Evolutionary conservation across 2,113 vertebrate species (phyloP).

Genomic region (Odontesthes bonariensis): DNA sequence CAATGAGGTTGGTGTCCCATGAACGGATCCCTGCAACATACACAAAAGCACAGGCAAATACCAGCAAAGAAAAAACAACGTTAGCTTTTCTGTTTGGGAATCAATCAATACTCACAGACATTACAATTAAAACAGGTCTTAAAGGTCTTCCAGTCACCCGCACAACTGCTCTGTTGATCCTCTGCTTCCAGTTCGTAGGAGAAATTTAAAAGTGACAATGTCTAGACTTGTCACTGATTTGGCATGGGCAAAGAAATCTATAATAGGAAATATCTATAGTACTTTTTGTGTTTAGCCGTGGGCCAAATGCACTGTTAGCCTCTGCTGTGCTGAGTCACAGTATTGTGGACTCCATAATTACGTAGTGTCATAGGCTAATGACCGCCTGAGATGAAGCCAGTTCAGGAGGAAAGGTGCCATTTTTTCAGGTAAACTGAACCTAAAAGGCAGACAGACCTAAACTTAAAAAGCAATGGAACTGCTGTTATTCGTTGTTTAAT

Average conservation of each 20-base stretch:
- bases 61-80: background rate
- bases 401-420: no score
- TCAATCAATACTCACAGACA: conserved; percentile 1
- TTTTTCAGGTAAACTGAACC: background rate
- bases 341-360: conserved; percentile 2
- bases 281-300: conserved; percentile 25
- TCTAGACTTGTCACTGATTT: conserved; percentile 36
- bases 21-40: conserved; percentile 91
- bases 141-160: conserved; percentile 10
- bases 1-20: conserved; percentile 95
- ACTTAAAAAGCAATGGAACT: no score
- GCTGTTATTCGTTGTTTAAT: no score
- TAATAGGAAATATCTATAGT: conserved; percentile 75
- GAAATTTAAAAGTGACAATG: conserved; percentile 10
- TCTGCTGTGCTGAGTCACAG: conserved; percentile 62
- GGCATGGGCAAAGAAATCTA: conserved; percentile 62
- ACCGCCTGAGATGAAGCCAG: background rate
- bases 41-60: background rate
- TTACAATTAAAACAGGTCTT: background rate
- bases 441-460: no score
- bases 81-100: background rate
- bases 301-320: conserved; percentile 10
- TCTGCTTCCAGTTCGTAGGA: conserved; percentile 22
- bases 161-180: background rate
- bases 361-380: background rate